phyloP scores from a whole-genome alignment of 2,888 invertebrate genomes.

The Ennomos quercinarius region DNA sequence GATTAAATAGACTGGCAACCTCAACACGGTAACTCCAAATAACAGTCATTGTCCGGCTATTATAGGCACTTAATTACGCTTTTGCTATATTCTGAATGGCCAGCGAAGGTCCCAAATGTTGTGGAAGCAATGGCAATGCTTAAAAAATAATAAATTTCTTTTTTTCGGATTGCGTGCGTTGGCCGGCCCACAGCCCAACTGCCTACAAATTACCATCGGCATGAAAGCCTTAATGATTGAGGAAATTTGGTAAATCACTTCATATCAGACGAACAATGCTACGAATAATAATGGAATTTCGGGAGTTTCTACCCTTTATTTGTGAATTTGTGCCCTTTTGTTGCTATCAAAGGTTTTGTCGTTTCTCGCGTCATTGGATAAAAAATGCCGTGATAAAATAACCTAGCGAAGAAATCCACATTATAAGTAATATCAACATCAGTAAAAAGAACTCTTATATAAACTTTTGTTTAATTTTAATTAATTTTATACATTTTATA shows the following conservation, averaged over 20 bases:
- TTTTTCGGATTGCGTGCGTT: slow-evolving; percentile 56
- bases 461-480: too few relatives aligned
- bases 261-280: slow-evolving; percentile 56
- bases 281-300: slow-evolving; percentile 47
- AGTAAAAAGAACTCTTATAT: too few relatives aligned
- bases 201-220: slow-evolving; percentile 61
- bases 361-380: slow-evolving; percentile 13
- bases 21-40: slow-evolving; percentile 23
- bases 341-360: slow-evolving; percentile 29
- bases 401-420: background rate
- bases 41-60: slow-evolving; percentile 22
- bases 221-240: slow-evolving; percentile 61
- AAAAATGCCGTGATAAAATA: slow-evolving; percentile 2
- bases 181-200: slow-evolving; percentile 36
- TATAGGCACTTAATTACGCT: slow-evolving; percentile 30
- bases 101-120: slow-evolving; percentile 29
- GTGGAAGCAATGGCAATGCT: slow-evolving; percentile 34
- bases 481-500: too few relatives aligned
- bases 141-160: slow-evolving; percentile 43
- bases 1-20: slow-evolving; percentile 12
- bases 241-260: slow-evolving; percentile 65
- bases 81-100: slow-evolving; percentile 21
- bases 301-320: slow-evolving; percentile 41
- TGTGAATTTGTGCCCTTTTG: slow-evolving; percentile 32
- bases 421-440: too few relatives aligned